Evolutionary conservation across 2,113 vertebrate species (phyloP), one percentile per base, ranked within the genome.

Genomic region (Alligator sinensis): DNA sequence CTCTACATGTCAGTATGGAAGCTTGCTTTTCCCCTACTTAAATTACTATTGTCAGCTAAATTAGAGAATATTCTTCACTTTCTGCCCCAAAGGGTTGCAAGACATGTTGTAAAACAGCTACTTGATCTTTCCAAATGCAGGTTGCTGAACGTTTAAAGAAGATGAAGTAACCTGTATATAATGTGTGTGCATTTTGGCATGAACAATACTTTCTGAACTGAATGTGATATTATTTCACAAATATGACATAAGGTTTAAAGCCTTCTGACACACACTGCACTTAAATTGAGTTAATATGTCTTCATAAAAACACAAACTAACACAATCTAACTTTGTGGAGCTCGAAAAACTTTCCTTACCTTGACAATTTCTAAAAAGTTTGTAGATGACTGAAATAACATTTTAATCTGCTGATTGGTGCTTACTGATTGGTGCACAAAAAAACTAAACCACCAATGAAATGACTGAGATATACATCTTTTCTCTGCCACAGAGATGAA

Each of bases 401-500:
- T 17, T 27, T 66, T 28, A 79, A 60, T 22, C 30, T 79, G 28
- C 66, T 74, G 54, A 24, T 15, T 76, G 59, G 59, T 66, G 77
- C 47, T 63, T 76, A 34, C 85, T 72, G 34, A 34, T 34, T 34
- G 34, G 34, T 34, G 74, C 60, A 62, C 55, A 77, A 76, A 88
- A 60, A 21, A 68, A 34, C 18, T 55, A 66, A 80, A 84, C 54
- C 59, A 82, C 18, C 17, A 27, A 19, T 47, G 47, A 61, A 34
- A 47, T 18, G 24, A 79, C 28, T n/a, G 80, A 57, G 16, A 11
- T 79, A 34, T 87, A 76, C 38, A 77, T 91, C 27, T 93, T 78
- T 75, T 75, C 86, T 90, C 82, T 90, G 57, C 82, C 80, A 86
- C 6, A 98, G 98, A 93, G 96, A 97, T 28, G 79, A 60, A 87